Evolutionary conservation across 2,888 invertebrate genomes (phyloP).

Genomic region (Stenolophus ochropezus): DNA sequence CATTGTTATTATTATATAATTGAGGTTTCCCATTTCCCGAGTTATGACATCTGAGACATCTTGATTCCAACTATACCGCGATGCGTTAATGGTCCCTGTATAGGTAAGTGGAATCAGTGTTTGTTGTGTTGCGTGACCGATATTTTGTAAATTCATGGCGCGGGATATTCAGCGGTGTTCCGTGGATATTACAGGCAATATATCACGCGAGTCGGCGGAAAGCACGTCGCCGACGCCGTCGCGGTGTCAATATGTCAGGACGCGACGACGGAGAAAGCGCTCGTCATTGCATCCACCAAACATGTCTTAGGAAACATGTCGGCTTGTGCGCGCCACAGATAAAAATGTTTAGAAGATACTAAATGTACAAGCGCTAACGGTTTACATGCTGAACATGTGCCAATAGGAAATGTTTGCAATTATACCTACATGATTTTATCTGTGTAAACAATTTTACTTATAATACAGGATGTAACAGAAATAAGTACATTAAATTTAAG

Average conservation of each 20-base stretch:
- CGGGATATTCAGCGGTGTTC: conserved; percentile 41
- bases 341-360: background rate
- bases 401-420: too few species aligned
- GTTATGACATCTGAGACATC: too few species aligned
- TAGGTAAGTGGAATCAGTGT: background rate
- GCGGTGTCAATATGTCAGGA: conserved; percentile 45
- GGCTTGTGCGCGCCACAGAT: background rate
- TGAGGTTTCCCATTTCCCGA: too few species aligned
- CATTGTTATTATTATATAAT: too few species aligned
- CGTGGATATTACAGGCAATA: conserved; percentile 46
- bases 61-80: background rate
- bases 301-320: background rate
- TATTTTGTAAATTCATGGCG: conserved; percentile 49
- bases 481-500: too few species aligned
- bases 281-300: conserved; percentile 15
- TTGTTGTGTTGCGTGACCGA: conserved; percentile 28
- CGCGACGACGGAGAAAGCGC: conserved; percentile 8
- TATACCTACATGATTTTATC: too few species aligned
- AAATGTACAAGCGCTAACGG: too few species aligned
- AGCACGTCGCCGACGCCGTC: conserved; percentile 30
- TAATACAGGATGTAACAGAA: too few species aligned
- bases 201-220: conserved; percentile 44
- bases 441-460: too few species aligned
- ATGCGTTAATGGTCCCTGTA: background rate
- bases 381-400: too few species aligned